Evolutionary conservation across 2,113 vertebrate genomes (phyloP).

Genomic region (Microtus ochrogaster): DNA sequence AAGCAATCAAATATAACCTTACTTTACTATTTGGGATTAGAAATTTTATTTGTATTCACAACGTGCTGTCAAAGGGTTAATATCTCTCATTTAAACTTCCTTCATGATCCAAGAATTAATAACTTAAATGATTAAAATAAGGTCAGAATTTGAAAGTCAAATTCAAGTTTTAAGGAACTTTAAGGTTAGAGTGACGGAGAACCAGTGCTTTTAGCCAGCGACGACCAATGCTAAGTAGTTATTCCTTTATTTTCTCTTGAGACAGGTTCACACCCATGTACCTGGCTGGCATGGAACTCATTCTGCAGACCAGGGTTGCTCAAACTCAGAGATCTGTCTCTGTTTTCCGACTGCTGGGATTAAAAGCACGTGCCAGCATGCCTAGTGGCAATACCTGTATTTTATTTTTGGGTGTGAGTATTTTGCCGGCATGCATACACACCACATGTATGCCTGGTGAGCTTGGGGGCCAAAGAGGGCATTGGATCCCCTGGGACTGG

Average conservation of each 20-base stretch:
- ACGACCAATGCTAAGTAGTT: background rate
- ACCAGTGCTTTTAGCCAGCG: background rate
- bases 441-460: background rate
- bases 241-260: background rate
- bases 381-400: background rate
- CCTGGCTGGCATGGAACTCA: background rate
- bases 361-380: background rate
- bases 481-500: background rate
- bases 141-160: background rate
- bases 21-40: conserved; percentile 42
- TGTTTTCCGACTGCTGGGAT: background rate
- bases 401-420: background rate
- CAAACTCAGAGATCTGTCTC: background rate
- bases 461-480: background rate
- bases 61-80: conserved; percentile 57
- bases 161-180: conserved; percentile 37
- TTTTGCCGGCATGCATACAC: background rate
- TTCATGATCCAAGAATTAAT: conserved; percentile 32
- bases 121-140: conserved; percentile 14
- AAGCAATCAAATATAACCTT: conserved; percentile 54
- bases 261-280: background rate
- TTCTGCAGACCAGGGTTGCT: background rate
- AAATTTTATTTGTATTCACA: conserved; percentile 73
- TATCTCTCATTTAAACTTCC: conserved; percentile 43
- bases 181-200: background rate